Conservation (phyloP, 2,888 invertebrate genomes). For the Ophonus ardosiacus region DNA sequence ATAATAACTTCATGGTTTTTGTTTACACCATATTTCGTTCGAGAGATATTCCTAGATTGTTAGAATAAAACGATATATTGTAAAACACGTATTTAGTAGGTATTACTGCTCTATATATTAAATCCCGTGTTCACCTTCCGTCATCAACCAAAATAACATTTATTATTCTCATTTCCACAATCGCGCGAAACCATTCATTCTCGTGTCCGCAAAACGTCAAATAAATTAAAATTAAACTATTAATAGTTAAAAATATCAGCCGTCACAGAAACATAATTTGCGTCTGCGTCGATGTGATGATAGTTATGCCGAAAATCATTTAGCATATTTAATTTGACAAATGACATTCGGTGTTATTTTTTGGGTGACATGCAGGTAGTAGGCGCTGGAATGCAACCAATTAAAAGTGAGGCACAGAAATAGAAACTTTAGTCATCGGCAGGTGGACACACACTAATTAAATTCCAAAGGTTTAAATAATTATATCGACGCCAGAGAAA, state of each 20-base stretch:
- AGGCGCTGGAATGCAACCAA: conserved; percentile 28
- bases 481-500: not conserved
- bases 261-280: not conserved
- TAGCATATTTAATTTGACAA: conserved; percentile 39
- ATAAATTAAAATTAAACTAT: conserved; percentile 27
- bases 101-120: not conserved
- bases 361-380: conserved; percentile 6
- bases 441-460: not conserved
- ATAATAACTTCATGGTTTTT: too few relatives aligned
- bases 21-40: too few relatives aligned
- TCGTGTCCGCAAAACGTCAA: conserved; percentile 20
- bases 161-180: conserved; percentile 1
- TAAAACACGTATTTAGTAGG: not conserved
- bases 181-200: not conserved
- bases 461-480: not conserved
- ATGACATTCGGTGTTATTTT: conserved; percentile 16
- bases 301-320: conserved; percentile 33
- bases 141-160: conserved; percentile 1
- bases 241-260: conserved; percentile 30
- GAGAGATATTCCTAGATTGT: too few relatives aligned
- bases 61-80: not conserved
- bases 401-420: conserved; percentile 17
- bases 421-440: not conserved
- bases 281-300: conserved; percentile 17
- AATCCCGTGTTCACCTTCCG: not conserved